phyloP scores from a whole-genome alignment of 2,797 vertebrate genomes.

The Monodelphis domestica region DNA sequence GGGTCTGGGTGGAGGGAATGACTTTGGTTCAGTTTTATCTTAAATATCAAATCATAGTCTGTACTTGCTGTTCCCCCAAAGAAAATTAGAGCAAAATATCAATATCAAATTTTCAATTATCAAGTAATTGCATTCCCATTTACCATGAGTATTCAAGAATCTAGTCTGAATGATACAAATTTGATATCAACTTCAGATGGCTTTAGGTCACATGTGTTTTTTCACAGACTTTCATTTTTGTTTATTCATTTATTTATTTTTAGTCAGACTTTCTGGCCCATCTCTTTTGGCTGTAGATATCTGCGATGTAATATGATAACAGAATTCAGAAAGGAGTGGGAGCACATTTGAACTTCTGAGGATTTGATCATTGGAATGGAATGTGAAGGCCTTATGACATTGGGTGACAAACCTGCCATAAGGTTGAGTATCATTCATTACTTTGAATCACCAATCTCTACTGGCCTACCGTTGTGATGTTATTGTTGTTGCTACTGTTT shows the following conservation, averaged over 20 bases:
- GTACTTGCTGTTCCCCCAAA: conserved; percentile 15
- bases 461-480: not conserved
- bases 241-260: too few relatives aligned
- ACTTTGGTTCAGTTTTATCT: not conserved
- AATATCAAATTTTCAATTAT: conserved; percentile 34
- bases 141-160: not conserved
- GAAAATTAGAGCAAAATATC: conserved; percentile 27
- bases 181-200: not conserved
- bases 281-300: not conserved
- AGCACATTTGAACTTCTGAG: conserved; percentile 29
- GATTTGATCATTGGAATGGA: not conserved
- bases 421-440: not conserved
- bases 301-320: not conserved
- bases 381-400: conserved; percentile 3
- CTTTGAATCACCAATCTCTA: not conserved
- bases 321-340: conserved; percentile 18
- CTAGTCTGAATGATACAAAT: conserved; percentile 15
- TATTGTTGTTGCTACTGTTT: not conserved
- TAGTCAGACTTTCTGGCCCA: not conserved
- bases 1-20: not conserved
- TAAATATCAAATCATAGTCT: conserved; percentile 39
- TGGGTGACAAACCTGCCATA: not conserved
- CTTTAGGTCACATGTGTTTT: not conserved
- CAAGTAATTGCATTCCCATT: conserved; percentile 23
- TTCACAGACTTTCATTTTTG: not conserved